Conservation (phyloP, 2,797 vertebrate genomes). For the Agapornis canus region DNA sequence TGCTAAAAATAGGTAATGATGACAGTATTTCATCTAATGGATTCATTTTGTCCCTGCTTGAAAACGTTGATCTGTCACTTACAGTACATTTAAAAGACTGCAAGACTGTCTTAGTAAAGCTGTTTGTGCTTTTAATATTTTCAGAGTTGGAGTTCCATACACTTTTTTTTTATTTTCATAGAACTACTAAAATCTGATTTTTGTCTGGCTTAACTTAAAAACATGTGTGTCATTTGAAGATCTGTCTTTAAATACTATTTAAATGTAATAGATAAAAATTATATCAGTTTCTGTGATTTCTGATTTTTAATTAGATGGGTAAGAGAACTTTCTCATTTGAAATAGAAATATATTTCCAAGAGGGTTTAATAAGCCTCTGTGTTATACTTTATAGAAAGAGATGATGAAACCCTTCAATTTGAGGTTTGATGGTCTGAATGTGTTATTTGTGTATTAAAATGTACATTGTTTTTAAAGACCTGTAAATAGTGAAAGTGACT, state of each 20-base stretch:
- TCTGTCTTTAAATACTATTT: background rate
- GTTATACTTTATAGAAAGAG: background rate
- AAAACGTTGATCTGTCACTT: constrained; percentile 35
- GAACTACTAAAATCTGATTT: background rate
- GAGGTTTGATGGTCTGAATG: background rate
- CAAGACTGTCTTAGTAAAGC: background rate
- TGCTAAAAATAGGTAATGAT: constrained; percentile 41
- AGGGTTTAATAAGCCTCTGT: background rate
- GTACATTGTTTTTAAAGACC: background rate
- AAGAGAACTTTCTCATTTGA: constrained; percentile 14
- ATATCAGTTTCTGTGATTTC: background rate
- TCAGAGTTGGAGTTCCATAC: background rate
- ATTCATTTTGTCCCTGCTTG: constrained; percentile 11
- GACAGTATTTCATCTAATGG: constrained; percentile 35
- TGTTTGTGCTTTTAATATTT: background rate
- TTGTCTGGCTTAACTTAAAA: background rate
- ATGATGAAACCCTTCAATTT: background rate
- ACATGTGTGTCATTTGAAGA: background rate
- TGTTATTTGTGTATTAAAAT: background rate
- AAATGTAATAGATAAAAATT: background rate
- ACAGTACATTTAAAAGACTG: background rate
- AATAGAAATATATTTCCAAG: background rate
- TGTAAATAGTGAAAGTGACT: background rate
- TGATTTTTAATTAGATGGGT: constrained; percentile 33
- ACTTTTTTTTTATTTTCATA: background rate